These are phyloP conservation scores for Slavum lentiscoides DNA, from an alignment of 2,888 invertebrate species.

Conservation along the genomic window DNA sequence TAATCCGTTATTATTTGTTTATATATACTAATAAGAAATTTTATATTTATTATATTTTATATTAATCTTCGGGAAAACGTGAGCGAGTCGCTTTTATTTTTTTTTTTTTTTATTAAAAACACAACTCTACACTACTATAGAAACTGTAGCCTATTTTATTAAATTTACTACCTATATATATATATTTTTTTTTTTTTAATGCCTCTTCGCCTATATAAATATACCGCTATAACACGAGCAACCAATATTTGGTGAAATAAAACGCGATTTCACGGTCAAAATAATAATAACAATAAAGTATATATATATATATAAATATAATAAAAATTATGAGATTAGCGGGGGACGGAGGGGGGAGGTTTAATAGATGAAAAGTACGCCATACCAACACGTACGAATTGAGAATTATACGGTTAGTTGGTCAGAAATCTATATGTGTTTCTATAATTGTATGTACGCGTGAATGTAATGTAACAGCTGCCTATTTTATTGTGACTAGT, in stretches of 20 bases:
- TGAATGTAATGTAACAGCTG: no score
- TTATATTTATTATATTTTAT: no score
- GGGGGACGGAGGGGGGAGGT: not conserved
- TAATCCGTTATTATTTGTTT: no score
- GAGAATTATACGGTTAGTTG: constrained; percentile 32
- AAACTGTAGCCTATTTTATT: not conserved
- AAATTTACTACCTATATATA: not conserved
- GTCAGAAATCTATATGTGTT: constrained; percentile 7
- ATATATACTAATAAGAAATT: no score
- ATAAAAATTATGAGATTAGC: constrained; percentile 17
- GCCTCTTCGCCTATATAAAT: not conserved
- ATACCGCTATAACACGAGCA: constrained; percentile 12
- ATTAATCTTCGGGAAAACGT: no score
- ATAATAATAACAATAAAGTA: constrained; percentile 5
- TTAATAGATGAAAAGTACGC: not conserved
- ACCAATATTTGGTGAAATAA: constrained; percentile 7
- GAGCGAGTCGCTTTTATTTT: no score
- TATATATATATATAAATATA: not conserved
- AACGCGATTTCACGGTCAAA: constrained; percentile 40
- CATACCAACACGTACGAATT: constrained; percentile 14
- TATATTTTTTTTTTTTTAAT: not conserved
- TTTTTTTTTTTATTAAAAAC: no score
- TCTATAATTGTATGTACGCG: not conserved
- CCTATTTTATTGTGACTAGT: no score
- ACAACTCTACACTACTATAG: no score